Base-by-base conservation (phyloP, 2,888 invertebrate species). In the Agrochola lychnidis region DNA sequence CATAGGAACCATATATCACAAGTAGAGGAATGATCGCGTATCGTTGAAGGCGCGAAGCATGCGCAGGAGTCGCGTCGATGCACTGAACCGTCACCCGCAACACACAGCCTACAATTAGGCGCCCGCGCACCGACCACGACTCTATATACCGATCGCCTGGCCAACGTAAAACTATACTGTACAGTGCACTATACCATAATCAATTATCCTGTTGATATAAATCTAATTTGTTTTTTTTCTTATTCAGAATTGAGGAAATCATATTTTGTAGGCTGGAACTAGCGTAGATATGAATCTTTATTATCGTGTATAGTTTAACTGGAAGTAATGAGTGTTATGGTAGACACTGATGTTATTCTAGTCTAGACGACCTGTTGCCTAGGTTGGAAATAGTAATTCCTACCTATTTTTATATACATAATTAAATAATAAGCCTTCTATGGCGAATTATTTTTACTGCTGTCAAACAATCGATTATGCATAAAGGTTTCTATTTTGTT, bases 81-180 rank as follows among this genome's bases (percentile, higher is more conserved):
- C 86, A 87, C 87, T 85, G 76, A 86, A 84, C 83, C 88, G 91
- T 88, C 89, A 89, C 88, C 87, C 90, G 88, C 85, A 81, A 82
- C 72, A 85, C 83, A 86, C 90, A 87, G 84, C 87, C 86, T 89
- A 90, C 92, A 92, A 94, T 93, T 92, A 95, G 91, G 93, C 95
- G 95, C 90, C 88, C 93, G 95, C 96, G 95, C 92, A 88, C 76
- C 76, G 75, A 68, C 87, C 88, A 78, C 89, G 89, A 87, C 91
- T 91, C 94, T 96, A 95, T 96, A 96, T 96, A 96, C 84, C 86
- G 84, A 76, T 84, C 81, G 87, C 77, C 78, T 36, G 72, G 63
- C 76, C 84, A 85, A 86, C 85, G 79, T 84, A 79, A 82, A 83
- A 82, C 72, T 68, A 78, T 76, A 72, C 78, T 25, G 70, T n/a